These are phyloP conservation scores for Stichopus horrens DNA, from an alignment of 53 echinoderm and acorn worm genomes.

Conservation along the genomic window DNA sequence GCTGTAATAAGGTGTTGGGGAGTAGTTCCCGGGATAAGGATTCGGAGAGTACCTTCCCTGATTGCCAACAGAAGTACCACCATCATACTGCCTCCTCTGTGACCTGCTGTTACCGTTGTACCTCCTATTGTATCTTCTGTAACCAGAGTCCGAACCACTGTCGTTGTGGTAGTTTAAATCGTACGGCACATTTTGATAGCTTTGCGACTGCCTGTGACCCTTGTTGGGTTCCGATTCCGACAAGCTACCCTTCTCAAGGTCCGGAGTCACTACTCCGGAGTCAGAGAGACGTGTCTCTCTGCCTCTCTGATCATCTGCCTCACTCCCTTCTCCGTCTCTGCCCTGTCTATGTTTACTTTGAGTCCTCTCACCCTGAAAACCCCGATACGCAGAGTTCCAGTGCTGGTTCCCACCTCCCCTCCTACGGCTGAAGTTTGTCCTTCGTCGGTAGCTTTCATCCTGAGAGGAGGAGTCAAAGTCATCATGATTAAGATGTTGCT, in stretches of 20 bases:
- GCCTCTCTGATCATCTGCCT: background rate
- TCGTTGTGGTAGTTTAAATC: conserved; percentile 30
- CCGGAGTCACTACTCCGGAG: background rate
- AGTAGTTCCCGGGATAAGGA: conserved; percentile 25
- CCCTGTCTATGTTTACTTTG: background rate
- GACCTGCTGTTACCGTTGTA: conserved; percentile 9
- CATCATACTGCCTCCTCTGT: conserved; percentile 8
- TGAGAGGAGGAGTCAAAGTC: conserved; percentile 42
- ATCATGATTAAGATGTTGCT: conserved; percentile 5
- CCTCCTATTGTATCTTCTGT: conserved; percentile 2
- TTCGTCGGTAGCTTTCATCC: conserved; percentile 33
- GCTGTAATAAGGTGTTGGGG: conserved; percentile 8
- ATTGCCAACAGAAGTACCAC: background rate
- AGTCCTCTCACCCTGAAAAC: conserved; percentile 24
- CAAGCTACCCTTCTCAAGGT: conserved; percentile 4
- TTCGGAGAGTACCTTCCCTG: conserved; percentile 13
- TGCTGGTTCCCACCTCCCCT: conserved; percentile 1
- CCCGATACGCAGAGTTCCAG: conserved; percentile 41
- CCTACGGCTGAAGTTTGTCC: conserved; percentile 33
- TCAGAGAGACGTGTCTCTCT: background rate
- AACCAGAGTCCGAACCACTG: conserved; percentile 45
- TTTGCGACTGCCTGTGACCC: background rate
- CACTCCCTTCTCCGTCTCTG: background rate
- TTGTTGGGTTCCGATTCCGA: conserved; percentile 17
- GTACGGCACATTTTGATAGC: conserved; percentile 13